phyloP scores from a whole-genome alignment of 2,797 vertebrate species.

The Falco novaeseelandiae region DNA sequence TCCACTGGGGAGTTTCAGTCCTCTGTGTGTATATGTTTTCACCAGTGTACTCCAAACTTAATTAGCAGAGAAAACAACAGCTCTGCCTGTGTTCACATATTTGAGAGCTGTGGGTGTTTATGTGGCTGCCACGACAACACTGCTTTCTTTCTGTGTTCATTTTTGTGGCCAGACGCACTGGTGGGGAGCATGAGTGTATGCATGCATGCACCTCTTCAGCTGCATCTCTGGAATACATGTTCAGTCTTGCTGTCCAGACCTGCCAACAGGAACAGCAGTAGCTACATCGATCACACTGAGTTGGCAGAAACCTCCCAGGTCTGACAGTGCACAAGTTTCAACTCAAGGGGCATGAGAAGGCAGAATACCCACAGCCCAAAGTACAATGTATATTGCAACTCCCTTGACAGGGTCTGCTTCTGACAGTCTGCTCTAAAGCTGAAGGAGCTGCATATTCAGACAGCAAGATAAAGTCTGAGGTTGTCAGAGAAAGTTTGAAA shows the following conservation, averaged over 20 bases:
- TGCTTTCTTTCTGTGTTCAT: neutral
- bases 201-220: neutral
- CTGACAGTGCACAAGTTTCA: neutral
- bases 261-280: neutral
- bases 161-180: neutral
- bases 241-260: neutral
- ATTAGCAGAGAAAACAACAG: neutral
- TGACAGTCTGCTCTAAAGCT: neutral
- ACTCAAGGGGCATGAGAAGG: neutral
- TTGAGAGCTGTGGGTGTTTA: neutral
- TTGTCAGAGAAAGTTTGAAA: neutral
- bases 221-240: neutral
- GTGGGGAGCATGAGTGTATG: neutral
- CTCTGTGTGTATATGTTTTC: neutral
- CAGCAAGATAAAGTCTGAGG: neutral
- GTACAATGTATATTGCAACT: rapidly evolving
- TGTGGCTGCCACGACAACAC: neutral
- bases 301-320: neutral
- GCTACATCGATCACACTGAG: neutral
- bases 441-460: neutral
- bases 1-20: neutral
- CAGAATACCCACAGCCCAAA: neutral
- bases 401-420: neutral
- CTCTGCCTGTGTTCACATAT: neutral
- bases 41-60: neutral